Evolutionary conservation across 2,888 invertebrate genomes (phyloP), one percentile per base, ranked within the genome.

Genomic region (Orthosia gracilis): DNA sequence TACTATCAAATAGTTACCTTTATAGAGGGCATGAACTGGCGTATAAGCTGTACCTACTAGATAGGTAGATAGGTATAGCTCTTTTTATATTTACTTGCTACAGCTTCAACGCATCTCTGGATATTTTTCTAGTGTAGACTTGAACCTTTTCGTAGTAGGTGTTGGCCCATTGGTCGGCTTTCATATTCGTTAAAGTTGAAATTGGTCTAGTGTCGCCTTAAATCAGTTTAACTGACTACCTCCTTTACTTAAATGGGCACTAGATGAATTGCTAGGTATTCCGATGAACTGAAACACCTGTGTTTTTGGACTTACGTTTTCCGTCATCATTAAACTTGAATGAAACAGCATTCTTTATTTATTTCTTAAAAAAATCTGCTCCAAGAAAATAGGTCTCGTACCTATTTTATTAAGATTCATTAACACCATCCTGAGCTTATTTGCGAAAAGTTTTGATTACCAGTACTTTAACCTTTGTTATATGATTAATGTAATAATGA

Each of bases 101-200:
- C 17, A 80, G 54, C 21, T 71, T 54, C 49, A 49, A 31, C 21
- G 4, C 26, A 45, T 54, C 31, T 18, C 15, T 13, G 21, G 3
- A 68, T 75, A 76, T 18, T 3, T 57, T 15, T 58, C 31, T 17
- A 23, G 40, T 40, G 40, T 40, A 40, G 40, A 40, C 40, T 40
- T 7, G 40, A 9, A 40, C 9, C 7, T 40, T 40, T 40, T 40
- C 40, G 40, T 40, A 40, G 31, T 31, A 31, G 31, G 0, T 31
- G 21, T 31, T 40, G 45, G n/a, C 31, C n/a, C 3, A 47, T 64
- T 49, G 52, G 17, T 54, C 26, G 54, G 18, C n/a, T 62, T 71
- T 70, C n/a, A 50, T 70, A 50, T 61, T 77, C 49, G 40, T 52
- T 18, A 13, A 49, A n/a, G 12, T 31, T 57, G 62, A n/a, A n/a